Conservation (phyloP, 2,888 invertebrate species). For the Germaria angustata region DNA sequence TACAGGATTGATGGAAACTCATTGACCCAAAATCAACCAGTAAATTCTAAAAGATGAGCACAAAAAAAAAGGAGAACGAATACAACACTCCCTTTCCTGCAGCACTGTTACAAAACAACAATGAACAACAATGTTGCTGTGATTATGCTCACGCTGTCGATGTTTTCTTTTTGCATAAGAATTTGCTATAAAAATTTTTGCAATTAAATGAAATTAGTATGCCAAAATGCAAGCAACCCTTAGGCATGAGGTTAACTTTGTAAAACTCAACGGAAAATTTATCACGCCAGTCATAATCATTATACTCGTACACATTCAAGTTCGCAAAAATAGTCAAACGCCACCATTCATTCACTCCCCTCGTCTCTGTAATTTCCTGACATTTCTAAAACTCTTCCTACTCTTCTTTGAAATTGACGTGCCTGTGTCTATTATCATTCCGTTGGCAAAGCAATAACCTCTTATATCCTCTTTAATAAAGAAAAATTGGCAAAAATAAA, state of each 20-base stretch:
- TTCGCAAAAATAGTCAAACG: constrained; percentile 2
- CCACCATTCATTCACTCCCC: background rate
- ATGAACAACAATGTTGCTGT: background rate
- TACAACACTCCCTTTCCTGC: background rate
- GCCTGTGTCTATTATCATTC: constrained; percentile 27
- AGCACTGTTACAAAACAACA: background rate
- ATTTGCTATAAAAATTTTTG: constrained; percentile 13
- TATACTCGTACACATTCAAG: background rate
- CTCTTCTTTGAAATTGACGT: background rate
- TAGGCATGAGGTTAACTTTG: constrained; percentile 42
- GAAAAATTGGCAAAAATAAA: background rate
- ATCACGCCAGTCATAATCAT: constrained; percentile 20
- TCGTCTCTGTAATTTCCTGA: background rate
- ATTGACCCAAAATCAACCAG: constrained; percentile 21
- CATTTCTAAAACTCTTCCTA: background rate
- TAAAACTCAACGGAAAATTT: constrained; percentile 39
- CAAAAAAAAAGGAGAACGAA: background rate
- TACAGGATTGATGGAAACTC: background rate
- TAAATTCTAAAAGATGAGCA: background rate
- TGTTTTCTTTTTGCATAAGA: constrained; percentile 41
- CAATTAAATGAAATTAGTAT: constrained; percentile 60
- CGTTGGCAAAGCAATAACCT: constrained; percentile 34
- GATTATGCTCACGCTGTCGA: constrained; percentile 10
- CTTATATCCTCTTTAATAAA: constrained; percentile 28
- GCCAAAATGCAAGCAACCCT: constrained; percentile 51